Evolutionary conservation across 2,113 vertebrate genomes (phyloP).

Genomic region (Chunga burmeisteri): DNA sequence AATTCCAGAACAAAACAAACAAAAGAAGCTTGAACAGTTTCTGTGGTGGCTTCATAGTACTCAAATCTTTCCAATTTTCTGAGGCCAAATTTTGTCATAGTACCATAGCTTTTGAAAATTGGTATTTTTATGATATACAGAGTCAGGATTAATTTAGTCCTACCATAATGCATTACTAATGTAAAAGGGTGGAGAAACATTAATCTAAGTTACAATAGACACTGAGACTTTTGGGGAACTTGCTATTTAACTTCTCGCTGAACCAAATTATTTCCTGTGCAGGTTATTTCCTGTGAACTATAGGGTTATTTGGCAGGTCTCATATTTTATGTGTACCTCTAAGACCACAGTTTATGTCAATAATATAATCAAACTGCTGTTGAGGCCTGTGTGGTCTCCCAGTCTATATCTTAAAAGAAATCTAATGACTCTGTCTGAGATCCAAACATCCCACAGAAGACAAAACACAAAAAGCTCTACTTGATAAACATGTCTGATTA

Average conservation of each 20-base stretch:
- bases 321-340: slow-evolving; percentile 14
- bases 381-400: slow-evolving; percentile 49
- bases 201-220: neutral
- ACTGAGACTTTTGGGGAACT: neutral
- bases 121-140: neutral
- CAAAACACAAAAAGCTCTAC: slow-evolving; percentile 28
- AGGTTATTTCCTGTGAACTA: slow-evolving; percentile 21
- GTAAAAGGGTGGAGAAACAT: neutral
- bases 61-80: neutral
- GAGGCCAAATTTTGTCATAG: neutral
- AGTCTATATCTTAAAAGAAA: slow-evolving; percentile 41
- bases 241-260: neutral
- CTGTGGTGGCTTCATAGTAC: neutral
- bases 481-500: slow-evolving; percentile 43
- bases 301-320: slow-evolving; percentile 20
- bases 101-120: neutral
- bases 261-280: neutral
- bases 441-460: slow-evolving; percentile 41
- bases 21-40: neutral
- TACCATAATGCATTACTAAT: neutral
- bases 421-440: slow-evolving; percentile 10
- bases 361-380: slow-evolving; percentile 26
- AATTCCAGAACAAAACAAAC: neutral
- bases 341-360: slow-evolving; percentile 32
- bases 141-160: neutral